phyloP scores from a whole-genome alignment of 2,113 vertebrate genomes.

The Puntigrus tetrazona region DNA sequence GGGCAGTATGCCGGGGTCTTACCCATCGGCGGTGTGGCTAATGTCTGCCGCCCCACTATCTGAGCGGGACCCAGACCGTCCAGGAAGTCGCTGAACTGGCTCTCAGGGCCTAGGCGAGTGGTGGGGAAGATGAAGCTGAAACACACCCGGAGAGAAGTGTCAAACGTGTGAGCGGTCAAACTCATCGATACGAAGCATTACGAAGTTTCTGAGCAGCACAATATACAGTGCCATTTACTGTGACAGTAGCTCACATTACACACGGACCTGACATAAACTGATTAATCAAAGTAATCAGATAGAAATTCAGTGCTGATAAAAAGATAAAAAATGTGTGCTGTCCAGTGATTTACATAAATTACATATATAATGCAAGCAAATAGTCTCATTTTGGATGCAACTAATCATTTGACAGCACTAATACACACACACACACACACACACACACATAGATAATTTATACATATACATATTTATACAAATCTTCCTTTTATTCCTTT shows the following conservation, averaged over 20 bases:
- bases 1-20: constrained; percentile 59
- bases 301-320: too few species aligned
- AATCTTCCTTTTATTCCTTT: too few species aligned
- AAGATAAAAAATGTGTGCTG: too few species aligned
- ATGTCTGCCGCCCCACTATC: constrained; percentile 93
- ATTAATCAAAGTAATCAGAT: neutral
- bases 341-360: too few species aligned
- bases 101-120: constrained; percentile 89
- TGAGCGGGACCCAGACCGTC: constrained; percentile 96
- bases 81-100: constrained; percentile 97
- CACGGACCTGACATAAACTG: neutral
- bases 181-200: neutral
- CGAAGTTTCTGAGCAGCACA: too few species aligned
- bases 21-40: constrained; percentile 97
- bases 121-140: constrained; percentile 95
- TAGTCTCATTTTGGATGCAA: too few species aligned
- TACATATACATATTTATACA: too few species aligned
- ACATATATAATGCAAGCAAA: too few species aligned
- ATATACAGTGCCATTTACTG: neutral
- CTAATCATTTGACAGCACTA: too few species aligned
- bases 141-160: neutral
- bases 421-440: too few species aligned
- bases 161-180: neutral
- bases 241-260: neutral
- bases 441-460: too few species aligned